phyloP scores from a whole-genome alignment of 2,888 invertebrate species.

The Glaucopsyche alexis region DNA sequence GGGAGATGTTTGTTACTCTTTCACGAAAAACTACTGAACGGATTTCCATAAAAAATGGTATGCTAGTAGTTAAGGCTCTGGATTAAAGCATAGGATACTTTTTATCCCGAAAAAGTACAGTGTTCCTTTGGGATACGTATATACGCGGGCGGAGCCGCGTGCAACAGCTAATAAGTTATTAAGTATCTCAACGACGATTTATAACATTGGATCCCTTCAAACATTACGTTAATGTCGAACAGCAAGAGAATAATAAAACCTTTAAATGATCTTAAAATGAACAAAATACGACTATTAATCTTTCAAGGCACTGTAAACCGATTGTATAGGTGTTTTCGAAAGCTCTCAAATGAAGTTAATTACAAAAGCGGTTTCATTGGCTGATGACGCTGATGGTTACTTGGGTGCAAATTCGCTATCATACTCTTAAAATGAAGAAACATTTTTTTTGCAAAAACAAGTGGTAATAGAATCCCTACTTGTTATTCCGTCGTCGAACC shows the following conservation, averaged over 20 bases:
- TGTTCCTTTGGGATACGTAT: too few relatives aligned
- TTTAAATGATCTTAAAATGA: conserved; percentile 6
- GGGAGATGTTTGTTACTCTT: too few relatives aligned
- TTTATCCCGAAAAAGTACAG: too few relatives aligned
- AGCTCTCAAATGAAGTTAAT: not conserved
- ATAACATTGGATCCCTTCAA: not conserved
- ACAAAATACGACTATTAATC: not conserved
- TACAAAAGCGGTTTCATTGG: not conserved
- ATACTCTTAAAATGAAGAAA: not conserved
- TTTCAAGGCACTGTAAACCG: not conserved
- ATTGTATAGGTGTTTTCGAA: not conserved
- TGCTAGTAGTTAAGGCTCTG: too few relatives aligned
- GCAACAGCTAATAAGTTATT: too few relatives aligned
- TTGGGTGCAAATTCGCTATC: not conserved
- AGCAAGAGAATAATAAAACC: conserved; percentile 1
- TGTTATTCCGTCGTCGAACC: conserved; percentile 16
- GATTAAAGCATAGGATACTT: too few relatives aligned
- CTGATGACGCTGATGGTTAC: not conserved
- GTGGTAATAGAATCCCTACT: not conserved
- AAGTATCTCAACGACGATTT: not conserved
- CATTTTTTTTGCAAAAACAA: conserved; percentile 1
- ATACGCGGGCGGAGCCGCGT: too few relatives aligned
- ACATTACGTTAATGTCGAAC: not conserved
- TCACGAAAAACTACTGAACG: too few relatives aligned
- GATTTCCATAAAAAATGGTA: too few relatives aligned